phyloP scores from a whole-genome alignment of 2,797 vertebrate species.

The Bufotes viridis region DNA sequence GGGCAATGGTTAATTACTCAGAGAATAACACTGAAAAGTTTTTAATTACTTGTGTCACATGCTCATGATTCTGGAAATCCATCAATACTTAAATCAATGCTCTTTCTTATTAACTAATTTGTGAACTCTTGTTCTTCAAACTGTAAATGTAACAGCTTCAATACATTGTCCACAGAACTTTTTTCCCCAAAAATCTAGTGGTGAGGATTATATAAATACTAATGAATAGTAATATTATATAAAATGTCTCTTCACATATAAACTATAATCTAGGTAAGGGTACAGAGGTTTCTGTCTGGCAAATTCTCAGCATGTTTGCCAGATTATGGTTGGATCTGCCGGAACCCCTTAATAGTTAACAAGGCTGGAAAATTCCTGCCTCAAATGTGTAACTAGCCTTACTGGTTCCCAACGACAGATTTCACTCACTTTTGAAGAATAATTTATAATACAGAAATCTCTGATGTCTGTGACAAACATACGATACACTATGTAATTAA shows the following conservation, averaged over 20 bases:
- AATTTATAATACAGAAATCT: neutral
- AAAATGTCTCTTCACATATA: neutral
- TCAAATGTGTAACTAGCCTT: neutral
- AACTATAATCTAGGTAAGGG: too few relatives aligned
- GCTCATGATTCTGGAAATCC: neutral
- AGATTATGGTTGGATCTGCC: too few relatives aligned
- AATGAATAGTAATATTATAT: neutral
- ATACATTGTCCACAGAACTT: neutral
- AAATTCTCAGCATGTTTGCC: too few relatives aligned
- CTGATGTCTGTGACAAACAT: neutral
- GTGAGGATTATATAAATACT: neutral
- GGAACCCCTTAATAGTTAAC: too few relatives aligned
- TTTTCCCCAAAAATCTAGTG: neutral
- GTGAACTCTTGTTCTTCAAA: neutral
- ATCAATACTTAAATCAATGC: slow-evolving; percentile 2
- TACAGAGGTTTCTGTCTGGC: too few relatives aligned
- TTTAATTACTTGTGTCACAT: slow-evolving; percentile 5
- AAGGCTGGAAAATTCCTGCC: too few relatives aligned
- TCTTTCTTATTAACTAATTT: slow-evolving; percentile 26
- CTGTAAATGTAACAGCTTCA: neutral
- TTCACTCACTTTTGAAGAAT: neutral
- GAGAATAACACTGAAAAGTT: neutral
- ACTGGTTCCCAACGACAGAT: neutral
- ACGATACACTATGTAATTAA: neutral
- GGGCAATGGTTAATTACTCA: neutral